Base-by-base conservation (phyloP, 2,113 vertebrate genomes). In the Madoqua kirkii region DNA sequence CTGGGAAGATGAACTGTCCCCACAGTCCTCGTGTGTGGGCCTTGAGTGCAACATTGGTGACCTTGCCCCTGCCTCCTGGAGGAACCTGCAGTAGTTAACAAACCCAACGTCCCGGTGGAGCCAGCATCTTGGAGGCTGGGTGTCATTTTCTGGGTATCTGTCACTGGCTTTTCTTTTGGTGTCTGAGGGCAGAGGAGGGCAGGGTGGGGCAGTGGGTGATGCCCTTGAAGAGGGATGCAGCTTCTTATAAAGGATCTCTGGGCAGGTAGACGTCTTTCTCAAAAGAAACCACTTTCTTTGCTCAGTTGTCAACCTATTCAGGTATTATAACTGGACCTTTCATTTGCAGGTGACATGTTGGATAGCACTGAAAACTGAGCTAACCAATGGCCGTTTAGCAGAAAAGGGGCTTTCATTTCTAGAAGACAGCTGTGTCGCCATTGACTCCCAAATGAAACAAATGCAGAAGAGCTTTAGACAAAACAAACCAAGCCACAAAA, bases 1-100 rank as follows among this genome's bases (percentile, higher is more conserved):
- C 43, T 33, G 62, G 97, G 95, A 91, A 98, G 95, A n/a, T 64
- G 83, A n/a, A 86, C 82, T 36, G 81, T 97, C 64, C 54, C 97
- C 96, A 87, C 78, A 31, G 81, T 97, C 71, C 59, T 96, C 92
- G 45, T 54, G 52, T 94, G 88, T 96, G 91, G 96, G 94, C 64
- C 98, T 81, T 76, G 96, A 89, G 74, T 87, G 52, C 92, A 81
- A 10, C 83, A n/a, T 85, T 54, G 21, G 78, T 50, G 6, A 33
- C 14, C 23, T 92, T 96, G 90, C 89, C 50, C 83, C 94, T 16
- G 7, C 45, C 59, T 89, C 94, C 91, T 97, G 92, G 29, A 31
- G 31, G 97, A 96, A 74, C 57, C 60, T 97, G 16, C 9, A 1
- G 31, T 21, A 3, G 83, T 57, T 74, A 21, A 15, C 57, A 97